Conservation (phyloP, 2,113 vertebrate species). For the Neodontobutis hainanensis region DNA sequence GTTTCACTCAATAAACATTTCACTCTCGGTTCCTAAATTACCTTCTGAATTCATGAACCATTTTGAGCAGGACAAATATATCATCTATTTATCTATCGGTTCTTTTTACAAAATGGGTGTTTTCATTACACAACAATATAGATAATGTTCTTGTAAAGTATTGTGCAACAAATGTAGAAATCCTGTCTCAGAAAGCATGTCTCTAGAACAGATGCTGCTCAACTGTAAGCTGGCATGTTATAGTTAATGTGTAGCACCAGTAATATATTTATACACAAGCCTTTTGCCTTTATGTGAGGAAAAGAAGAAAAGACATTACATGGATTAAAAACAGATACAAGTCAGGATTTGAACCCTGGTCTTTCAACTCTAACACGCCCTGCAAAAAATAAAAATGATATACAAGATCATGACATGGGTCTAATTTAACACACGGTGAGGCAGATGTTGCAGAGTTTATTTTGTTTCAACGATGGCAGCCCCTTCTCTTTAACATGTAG, state of each 20-base stretch:
- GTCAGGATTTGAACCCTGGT: no score
- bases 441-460: not conserved
- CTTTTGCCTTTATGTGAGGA: no score
- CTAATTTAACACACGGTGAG: not conserved
- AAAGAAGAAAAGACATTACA: no score
- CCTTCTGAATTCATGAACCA: not conserved
- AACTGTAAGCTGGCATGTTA: no score
- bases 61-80: not conserved
- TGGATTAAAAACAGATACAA: no score
- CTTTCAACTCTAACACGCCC: no score
- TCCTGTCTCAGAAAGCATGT: not conserved
- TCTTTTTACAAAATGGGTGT: not conserved
- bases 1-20: slow-evolving; percentile 5
- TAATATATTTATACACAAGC: no score
- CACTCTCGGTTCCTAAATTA: not conserved
- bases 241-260: no score
- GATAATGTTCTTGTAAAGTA: not conserved
- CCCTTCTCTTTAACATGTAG: no score
- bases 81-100: slow-evolving; percentile 4
- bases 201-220: no score
- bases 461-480: not conserved
- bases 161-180: not conserved
- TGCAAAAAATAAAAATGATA: not conserved
- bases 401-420: not conserved
- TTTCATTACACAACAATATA: not conserved